Base-by-base conservation (phyloP, 1,140 invertebrate genomes). In the Meloidogyne chitwoodi region DNA sequence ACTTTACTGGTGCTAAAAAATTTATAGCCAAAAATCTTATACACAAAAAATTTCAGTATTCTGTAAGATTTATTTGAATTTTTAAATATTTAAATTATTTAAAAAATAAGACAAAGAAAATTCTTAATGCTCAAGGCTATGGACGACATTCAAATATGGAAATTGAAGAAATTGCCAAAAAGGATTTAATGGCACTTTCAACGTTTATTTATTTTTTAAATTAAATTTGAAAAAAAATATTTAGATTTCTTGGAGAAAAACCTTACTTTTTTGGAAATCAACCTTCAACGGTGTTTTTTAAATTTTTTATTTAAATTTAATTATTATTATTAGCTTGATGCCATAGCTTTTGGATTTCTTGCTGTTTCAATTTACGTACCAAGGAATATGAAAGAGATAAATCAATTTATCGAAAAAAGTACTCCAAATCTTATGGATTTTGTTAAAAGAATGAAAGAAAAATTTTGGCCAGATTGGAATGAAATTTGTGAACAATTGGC, bases 251-350 rank as follows among this genome's bases (percentile, higher is more conserved):
- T 62, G 92, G 92, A 65, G 93, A 94, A 85, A 95, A 94, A 88
- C 91, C 92, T 10, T 96, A 93, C 91, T 95, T 96, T 91, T 95
- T 95, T 85, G 94, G 94, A 24, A 93, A 95, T 84, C 92, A 93
- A 84, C 93, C 93, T 19, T 93, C 92, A 78, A 91, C 90, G 83
- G 92, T 93, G 89, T 26, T 38, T 44, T 63, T 62, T 16, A 26
- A 5, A n/a, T n/a, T 26, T 22, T 22, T 24, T 14, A 77, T 3
- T 22, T 14, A 56, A 62, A 1, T 16, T 16, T 14, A 75, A 48
- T 61, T 76, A 19, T 34, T 76, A 2, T 11, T 64, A 5, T n/a
- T 48, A 77, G 82, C 66, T 84, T 24, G 83, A 84, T 61, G 79
- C 78, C 3, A 79, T 68, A 16, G 64, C 74, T 4, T 84, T 84